Conservation (phyloP, 2,888 invertebrate species). For the Dendrolimus pini region DNA sequence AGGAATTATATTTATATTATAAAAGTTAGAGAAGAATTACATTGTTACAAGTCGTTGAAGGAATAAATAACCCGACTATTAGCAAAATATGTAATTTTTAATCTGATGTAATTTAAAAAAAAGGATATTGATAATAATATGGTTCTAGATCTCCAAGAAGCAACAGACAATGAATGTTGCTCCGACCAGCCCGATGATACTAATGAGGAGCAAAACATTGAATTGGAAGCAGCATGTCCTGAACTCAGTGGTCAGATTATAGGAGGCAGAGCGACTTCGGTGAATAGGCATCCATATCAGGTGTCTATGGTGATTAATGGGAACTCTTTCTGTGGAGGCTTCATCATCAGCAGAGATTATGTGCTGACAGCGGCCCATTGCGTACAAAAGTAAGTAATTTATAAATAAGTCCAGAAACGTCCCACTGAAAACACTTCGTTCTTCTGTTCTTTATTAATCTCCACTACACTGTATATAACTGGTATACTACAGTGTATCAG, state of each 20-base stretch:
- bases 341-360: slow-evolving; percentile 55
- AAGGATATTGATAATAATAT: too few relatives aligned
- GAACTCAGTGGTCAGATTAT: slow-evolving; percentile 67
- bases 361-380: slow-evolving; percentile 69
- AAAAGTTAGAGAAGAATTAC: too few relatives aligned
- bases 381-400: slow-evolving; percentile 56
- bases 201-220: slow-evolving; percentile 34
- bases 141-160: slow-evolving; percentile 54
- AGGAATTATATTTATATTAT: too few relatives aligned
- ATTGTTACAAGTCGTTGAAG: too few relatives aligned
- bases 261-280: slow-evolving; percentile 56
- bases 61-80: too few relatives aligned
- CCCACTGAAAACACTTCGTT: too few relatives aligned
- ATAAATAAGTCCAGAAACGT: too few relatives aligned
- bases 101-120: too few relatives aligned
- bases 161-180: slow-evolving; percentile 35
- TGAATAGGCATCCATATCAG: slow-evolving; percentile 58
- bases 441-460: too few relatives aligned
- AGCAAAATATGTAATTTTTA: too few relatives aligned
- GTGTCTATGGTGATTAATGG: slow-evolving; percentile 66
- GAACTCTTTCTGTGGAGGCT: slow-evolving; percentile 68
- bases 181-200: slow-evolving; percentile 24
- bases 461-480: too few relatives aligned
- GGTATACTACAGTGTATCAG: too few relatives aligned
- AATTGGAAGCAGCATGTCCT: slow-evolving; percentile 51